A percentile compares a stretch with the other conserved stretches of the same genome.
These are phyloP conservation scores for Orchestia grillus DNA, from an alignment of 1,140 invertebrate species.

Conservation along the genomic window DNA sequence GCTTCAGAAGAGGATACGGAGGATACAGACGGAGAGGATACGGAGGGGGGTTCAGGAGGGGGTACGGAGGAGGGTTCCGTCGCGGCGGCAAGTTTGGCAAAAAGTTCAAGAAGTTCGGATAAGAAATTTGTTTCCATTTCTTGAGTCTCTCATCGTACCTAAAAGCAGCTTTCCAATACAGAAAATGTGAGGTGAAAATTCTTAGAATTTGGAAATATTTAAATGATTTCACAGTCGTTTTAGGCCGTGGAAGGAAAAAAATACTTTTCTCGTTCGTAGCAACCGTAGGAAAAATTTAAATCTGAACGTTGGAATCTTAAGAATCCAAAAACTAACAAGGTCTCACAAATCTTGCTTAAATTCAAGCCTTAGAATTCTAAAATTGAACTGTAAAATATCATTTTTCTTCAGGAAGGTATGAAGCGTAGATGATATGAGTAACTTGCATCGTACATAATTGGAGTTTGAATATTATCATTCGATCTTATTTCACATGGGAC, in stretches of 20 bases:
- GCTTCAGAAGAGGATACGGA: neutral
- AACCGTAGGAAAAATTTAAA: neutral
- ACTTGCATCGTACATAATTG: too few species aligned
- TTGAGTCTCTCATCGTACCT: neutral
- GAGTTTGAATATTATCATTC: too few species aligned
- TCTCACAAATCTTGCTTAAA: too few species aligned
- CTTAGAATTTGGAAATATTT: neutral
- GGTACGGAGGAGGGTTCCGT: neutral
- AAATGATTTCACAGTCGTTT: neutral
- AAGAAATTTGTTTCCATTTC: neutral
- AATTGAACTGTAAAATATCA: too few species aligned
- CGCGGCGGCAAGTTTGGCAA: neutral
- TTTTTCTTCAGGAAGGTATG: too few species aligned
- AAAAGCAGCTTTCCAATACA: neutral
- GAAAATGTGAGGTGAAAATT: neutral
- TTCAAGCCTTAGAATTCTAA: too few species aligned
- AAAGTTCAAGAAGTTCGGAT: neutral
- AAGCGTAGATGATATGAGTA: too few species aligned
- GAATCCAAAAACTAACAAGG: too few species aligned
- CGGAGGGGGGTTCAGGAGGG: neutral
- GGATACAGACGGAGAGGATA: neutral
- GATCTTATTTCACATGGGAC: too few species aligned
- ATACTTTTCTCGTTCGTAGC: neutral
- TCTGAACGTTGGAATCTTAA: neutral
- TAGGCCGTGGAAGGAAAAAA: neutral